Conservation (phyloP, 2,113 vertebrate genomes). For the Ictidomys tridecemlineatus region DNA sequence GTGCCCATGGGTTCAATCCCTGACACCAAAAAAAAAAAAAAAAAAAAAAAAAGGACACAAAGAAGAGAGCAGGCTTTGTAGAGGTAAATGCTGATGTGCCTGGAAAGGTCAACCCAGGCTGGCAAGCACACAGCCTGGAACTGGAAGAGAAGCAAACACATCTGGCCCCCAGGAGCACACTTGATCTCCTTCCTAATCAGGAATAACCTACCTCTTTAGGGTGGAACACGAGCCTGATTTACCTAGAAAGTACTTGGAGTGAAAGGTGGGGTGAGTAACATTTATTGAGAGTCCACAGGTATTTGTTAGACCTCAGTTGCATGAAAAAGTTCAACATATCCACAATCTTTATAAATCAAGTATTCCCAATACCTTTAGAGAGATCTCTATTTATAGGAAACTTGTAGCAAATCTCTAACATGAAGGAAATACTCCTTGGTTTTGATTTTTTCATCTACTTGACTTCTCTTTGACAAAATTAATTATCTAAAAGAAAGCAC, state of each 20-base stretch:
- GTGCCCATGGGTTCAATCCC: not conserved
- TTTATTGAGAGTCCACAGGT: not conserved
- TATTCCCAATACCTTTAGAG: not conserved
- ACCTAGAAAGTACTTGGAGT: not conserved
- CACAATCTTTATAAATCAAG: not conserved
- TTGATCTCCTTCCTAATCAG: not conserved
- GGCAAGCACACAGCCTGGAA: not conserved
- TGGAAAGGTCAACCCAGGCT: not conserved
- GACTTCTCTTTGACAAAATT: not conserved
- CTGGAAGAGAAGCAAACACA: not conserved
- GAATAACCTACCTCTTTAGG: not conserved
- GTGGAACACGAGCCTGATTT: not conserved
- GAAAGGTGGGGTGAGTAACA: not conserved
- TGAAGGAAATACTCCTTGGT: not conserved
- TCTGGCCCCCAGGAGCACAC: not conserved
- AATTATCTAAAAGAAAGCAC: not conserved
- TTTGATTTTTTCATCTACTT: not conserved
- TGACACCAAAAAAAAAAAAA: no score
- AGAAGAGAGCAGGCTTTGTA: not conserved
- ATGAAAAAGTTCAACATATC: not conserved
- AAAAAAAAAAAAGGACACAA: no score
- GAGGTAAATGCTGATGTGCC: rapidly evolving
- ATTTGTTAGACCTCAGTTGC: not conserved
- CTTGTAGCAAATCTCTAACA: not conserved
- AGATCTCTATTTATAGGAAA: not conserved